Evolutionary conservation across 2,797 vertebrate genomes (phyloP).

Genomic region (Huso huso): DNA sequence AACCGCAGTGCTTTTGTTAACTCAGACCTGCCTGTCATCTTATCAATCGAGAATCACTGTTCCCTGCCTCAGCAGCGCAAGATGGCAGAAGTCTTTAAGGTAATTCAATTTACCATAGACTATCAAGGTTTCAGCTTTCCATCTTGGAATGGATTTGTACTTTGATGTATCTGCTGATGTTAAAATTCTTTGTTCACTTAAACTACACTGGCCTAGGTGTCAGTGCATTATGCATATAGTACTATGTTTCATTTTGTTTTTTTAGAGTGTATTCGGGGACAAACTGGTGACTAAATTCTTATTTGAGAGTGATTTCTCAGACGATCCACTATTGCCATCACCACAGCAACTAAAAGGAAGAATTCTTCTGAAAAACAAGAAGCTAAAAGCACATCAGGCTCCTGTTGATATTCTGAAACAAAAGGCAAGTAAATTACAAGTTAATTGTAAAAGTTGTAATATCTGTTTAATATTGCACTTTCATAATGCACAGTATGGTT

Average conservation of each 20-base stretch:
- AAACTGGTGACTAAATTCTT: conserved; percentile 91
- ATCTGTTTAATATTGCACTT: neutral
- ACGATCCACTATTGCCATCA: conserved; percentile 92
- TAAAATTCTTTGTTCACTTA: neutral
- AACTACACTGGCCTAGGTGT: neutral
- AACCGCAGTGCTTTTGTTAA: conserved; percentile 84
- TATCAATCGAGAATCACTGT: conserved; percentile 98
- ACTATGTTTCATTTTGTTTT: conserved; percentile 16
- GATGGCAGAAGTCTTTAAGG: conserved; percentile 98
- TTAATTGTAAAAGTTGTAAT: no score
- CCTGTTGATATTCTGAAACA: conserved; percentile 97
- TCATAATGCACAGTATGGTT: neutral
- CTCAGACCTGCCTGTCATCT: conserved; percentile 86
- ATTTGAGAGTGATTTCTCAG: conserved; percentile 93
- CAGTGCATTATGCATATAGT: no score
- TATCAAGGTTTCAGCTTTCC: conserved; percentile 12
- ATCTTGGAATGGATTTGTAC: neutral
- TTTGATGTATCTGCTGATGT: neutral
- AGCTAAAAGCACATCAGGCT: conserved; percentile 95
- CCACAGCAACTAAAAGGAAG: conserved; percentile 80
- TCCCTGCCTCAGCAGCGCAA: conserved; percentile 93
- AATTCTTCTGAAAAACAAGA: conserved; percentile 97
- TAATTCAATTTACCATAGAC: conserved; percentile 28
- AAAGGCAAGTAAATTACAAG: conserved; percentile 61
- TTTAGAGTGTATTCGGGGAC: conserved; percentile 83